Evolutionary conservation across 2,888 invertebrate genomes (phyloP).

Genomic region (Cheilosia soror): DNA sequence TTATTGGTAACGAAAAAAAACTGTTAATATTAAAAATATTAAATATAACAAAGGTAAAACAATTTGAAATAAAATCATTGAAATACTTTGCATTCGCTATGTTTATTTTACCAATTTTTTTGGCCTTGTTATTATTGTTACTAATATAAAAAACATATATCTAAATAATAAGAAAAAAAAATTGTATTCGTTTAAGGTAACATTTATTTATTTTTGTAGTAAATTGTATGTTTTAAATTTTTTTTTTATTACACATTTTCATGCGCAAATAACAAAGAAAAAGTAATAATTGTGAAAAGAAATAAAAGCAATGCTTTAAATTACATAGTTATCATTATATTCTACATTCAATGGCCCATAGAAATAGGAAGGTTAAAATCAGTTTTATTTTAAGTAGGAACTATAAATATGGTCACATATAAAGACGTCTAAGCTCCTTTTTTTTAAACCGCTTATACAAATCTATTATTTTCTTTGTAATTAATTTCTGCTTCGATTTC

Average conservation of each 20-base stretch:
- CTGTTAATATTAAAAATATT: conserved; percentile 16
- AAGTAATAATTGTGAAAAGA: neutral
- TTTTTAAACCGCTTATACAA: no score
- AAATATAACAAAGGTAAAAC: conserved; percentile 12
- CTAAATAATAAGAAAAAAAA: conserved; percentile 9
- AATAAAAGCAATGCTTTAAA: neutral
- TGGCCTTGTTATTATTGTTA: conserved; percentile 57
- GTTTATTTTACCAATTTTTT: conserved; percentile 58
- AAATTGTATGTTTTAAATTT: conserved; percentile 21
- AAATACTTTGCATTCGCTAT: conserved; percentile 50
- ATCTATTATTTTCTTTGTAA: no score
- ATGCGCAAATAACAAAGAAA: conserved; percentile 33
- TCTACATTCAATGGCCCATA: conserved; percentile 5
- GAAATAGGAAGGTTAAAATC: neutral
- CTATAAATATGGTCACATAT: neutral
- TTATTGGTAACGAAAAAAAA: conserved; percentile 5
- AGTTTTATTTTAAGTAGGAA: neutral
- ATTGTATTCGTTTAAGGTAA: conserved; percentile 38
- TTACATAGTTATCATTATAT: neutral
- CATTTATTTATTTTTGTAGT: conserved; percentile 45
- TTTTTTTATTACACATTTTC: conserved; percentile 17
- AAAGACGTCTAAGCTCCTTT: neutral
- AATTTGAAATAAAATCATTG: conserved; percentile 39
- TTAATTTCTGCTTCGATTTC: neutral
- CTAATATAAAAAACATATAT: conserved; percentile 11